These are phyloP conservation scores for Morinoia aosen DNA, from an alignment of 2,888 invertebrate genomes.

Conservation along the genomic window DNA sequence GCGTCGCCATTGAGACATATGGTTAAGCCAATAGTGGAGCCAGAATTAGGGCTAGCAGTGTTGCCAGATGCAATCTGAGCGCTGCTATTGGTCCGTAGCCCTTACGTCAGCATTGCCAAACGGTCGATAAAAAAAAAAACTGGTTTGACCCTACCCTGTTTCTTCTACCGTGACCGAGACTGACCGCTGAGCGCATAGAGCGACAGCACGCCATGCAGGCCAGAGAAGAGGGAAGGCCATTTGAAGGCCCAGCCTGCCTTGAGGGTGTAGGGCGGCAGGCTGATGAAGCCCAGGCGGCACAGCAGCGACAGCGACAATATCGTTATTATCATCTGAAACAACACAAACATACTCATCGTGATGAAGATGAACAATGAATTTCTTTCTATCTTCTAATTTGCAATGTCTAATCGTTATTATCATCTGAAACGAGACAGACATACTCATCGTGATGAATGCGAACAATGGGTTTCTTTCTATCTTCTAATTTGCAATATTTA, in stretches of 20 bases:
- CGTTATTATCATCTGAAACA: slow-evolving; percentile 65
- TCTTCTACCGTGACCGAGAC: background rate
- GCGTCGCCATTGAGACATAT: no score
- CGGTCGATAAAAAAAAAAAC: no score
- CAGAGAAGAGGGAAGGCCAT: slow-evolving; percentile 73
- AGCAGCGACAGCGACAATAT: slow-evolving; percentile 64
- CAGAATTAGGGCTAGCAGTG: no score
- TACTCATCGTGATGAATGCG: background rate
- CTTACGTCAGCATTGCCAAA: no score
- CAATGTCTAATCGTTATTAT: slow-evolving; percentile 54
- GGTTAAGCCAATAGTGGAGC: no score
- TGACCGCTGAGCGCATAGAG: slow-evolving; percentile 72
- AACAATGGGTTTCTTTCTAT: background rate
- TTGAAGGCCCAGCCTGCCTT: slow-evolving; percentile 71
- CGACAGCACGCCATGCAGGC: slow-evolving; percentile 73
- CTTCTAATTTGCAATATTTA: no score
- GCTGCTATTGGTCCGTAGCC: no score
- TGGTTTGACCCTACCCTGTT: no score
- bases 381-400: no score
- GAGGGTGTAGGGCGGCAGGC: slow-evolving; percentile 70
- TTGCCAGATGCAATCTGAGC: no score
- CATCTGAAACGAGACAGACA: slow-evolving; percentile 60
- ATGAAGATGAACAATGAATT: background rate
- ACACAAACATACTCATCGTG: background rate
- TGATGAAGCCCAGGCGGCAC: slow-evolving; percentile 68